Base-by-base conservation (phyloP, 35 echinoderm and acorn worm species). In the Holothuria glaberrima region DNA sequence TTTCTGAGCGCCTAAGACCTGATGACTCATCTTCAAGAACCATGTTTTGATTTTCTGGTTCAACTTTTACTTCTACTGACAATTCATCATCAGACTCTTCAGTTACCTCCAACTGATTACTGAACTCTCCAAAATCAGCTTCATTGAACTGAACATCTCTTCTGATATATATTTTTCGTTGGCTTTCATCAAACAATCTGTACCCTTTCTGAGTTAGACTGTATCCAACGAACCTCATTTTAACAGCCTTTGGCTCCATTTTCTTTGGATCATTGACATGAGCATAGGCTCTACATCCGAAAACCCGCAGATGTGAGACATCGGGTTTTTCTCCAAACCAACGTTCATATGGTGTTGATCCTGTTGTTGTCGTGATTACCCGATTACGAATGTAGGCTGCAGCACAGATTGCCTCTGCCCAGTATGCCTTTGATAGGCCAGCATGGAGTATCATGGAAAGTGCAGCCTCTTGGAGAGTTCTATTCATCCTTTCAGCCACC, bases 11-110 rank as follows among this genome's bases (percentile, higher is more conserved):
- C 68, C 68, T 72, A 6, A 72, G 29, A 72, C 7, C 20, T 12
- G 63, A 66, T 66, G 63, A 14, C 63, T 66, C 63, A 66, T 66
- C 12, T 17, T 66, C 63, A 66, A 17, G 63, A 66, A 66, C 63
- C 63, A 66, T 12, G 21, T 29, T 66, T 66, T 66, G 12, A 66
- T 29, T 66, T 66, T 66, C 63, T 14, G 63, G 12, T 66, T 66
- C 63, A 66, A 16, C 63, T 19, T 66, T 16, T 25, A 21, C 10
- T 66, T 66, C 21, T 66, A 29, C 63, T 66, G 63, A 16, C 63
- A 21, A 9, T 66, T 66, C 63, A 66, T 66, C 63, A 66, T 66
- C 63, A 66, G n/a, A n/a, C n/a, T n/a, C n/a, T n/a, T n/a, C n/a
- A n/a, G n/a, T n/a, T n/a, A n/a, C n/a, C n/a, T n/a, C n/a, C n/a